Conservation (phyloP, 2,797 vertebrate genomes). For the Crocidura indochinensis region DNA sequence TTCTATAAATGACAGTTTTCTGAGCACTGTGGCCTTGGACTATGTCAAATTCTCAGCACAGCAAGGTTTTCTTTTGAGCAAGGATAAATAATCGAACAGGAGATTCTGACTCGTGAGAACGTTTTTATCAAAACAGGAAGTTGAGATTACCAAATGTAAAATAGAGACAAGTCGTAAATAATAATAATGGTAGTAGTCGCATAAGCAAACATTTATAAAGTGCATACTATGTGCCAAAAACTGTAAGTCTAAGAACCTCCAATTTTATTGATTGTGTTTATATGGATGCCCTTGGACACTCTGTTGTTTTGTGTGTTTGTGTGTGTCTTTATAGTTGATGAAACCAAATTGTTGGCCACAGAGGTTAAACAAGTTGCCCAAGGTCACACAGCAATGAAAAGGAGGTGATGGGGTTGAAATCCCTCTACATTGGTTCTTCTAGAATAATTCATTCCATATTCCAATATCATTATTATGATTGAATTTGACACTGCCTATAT, state of each 20-base stretch:
- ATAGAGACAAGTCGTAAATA: not conserved
- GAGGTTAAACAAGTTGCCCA: not conserved
- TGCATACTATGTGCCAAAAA: not conserved
- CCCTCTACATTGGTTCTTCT: not conserved
- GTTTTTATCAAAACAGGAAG: conserved; percentile 38
- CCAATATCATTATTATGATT: too few relatives aligned
- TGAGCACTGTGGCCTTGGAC: not conserved
- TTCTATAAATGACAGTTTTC: not conserved
- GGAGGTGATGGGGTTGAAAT: not conserved
- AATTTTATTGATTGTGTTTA: not conserved
- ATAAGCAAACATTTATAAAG: not conserved
- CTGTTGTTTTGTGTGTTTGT: not conserved
- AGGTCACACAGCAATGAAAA: not conserved
- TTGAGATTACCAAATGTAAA: not conserved
- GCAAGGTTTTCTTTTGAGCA: not conserved
- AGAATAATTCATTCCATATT: not conserved
- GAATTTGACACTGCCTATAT: not conserved
- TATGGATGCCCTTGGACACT: not conserved
- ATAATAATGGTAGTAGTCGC: not conserved
- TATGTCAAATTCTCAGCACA: not conserved
- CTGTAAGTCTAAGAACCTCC: not conserved
- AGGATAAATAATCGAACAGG: not conserved
- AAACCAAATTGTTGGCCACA: conserved; percentile 30
- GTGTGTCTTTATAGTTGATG: not conserved
- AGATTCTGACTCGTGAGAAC: not conserved